Conservation (phyloP, 1,140 invertebrate genomes). For the Drosophila prosaltans region DNA sequence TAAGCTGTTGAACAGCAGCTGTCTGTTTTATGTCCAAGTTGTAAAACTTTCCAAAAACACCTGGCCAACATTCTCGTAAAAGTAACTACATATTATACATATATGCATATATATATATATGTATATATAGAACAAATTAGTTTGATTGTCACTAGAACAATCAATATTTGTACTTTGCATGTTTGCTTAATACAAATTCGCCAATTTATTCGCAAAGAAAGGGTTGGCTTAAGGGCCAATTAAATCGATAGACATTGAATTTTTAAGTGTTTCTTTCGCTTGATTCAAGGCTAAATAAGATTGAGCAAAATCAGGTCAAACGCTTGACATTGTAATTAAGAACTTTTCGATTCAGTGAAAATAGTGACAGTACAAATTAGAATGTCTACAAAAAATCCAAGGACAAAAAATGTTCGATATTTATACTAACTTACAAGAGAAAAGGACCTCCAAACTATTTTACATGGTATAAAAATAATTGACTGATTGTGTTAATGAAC, state of each 20-base stretch:
- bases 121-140: neutral
- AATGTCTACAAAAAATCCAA: neutral
- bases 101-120: neutral
- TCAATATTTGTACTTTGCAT: conserved; percentile 6
- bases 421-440: no score
- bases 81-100: no score
- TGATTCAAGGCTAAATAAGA: neutral
- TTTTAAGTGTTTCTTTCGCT: conserved; percentile 1
- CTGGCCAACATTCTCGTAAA: neutral
- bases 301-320: neutral
- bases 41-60: conserved; percentile 3
- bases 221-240: neutral
- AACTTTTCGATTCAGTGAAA: neutral
- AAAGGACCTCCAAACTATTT: no score
- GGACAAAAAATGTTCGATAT: no score
- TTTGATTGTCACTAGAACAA: conserved; percentile 3
- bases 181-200: neutral
- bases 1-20: conserved; percentile 13
- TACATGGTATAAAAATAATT: no score
- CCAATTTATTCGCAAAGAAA: neutral
- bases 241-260: conserved; percentile 3
- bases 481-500: no score
- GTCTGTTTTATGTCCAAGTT: neutral
- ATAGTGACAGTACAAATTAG: neutral
- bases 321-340: neutral